Evolutionary conservation across 2,797 vertebrate genomes (phyloP), one percentile per base, ranked within the genome.

Genomic region (Aselliscus stoliczkanus): DNA sequence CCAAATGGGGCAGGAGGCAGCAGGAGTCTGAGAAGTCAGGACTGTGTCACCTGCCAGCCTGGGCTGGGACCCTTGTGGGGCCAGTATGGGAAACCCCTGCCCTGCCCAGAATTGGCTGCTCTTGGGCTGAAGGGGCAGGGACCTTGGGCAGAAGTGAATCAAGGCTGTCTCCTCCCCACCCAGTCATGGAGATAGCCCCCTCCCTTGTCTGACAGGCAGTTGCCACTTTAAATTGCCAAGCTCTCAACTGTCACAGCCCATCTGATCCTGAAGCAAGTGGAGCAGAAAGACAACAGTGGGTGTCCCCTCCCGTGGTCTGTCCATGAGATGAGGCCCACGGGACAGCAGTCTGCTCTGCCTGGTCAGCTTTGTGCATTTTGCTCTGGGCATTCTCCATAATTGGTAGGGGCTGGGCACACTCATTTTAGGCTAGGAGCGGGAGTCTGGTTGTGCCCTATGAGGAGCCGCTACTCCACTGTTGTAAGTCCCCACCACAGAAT

Each of bases 251-350:
- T 92, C 93, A 82, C 39, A 54, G 81, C 80, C 37, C 50, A 73
- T 96, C 67, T 73, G 87, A 70, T 81, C 42, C 90, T 44, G 73
- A 65, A 93, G 69, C 90, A 90, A 82, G 62, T 13, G 2, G 92
- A 92, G 94, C 81, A 47, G 90, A 93, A 81, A 75, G 77, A 82
- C 37, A 79, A 58, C 89, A 67, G 34, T 77, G 82, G 58, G n/a
- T 69, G 76, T 77, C 80, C 83, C 73, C n/a, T 50, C 52, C 88
- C 84, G 23, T 0, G 69, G 52, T n/a, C 81, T 73, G 60, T 77
- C 70, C 89, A 20, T 1, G 31, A 21, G 77, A 64, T 11, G 50
- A 88, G 39, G 34, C 70, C 58, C 18, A 20, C 29, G 15, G 86
- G 85, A 82, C 65, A 60, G 58, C 77, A 7, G 34, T 29, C 10